Evolutionary conservation across 2,113 vertebrate species (phyloP).

Genomic region (Crocuta crocuta): DNA sequence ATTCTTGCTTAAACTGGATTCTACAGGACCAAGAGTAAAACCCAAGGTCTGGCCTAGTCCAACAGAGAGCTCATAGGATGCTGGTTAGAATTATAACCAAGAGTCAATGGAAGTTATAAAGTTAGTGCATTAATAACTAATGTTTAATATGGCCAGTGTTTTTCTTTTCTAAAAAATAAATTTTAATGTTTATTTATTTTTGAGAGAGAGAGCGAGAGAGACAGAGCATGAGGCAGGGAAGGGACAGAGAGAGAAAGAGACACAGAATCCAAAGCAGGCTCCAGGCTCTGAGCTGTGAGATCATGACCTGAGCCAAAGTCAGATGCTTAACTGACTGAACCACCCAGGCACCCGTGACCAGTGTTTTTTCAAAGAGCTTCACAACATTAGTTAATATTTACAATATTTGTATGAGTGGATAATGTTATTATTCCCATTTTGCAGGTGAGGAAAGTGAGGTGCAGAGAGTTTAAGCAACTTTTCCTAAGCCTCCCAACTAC

Average conservation of each 20-base stretch:
- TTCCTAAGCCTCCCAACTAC: background rate
- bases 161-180: background rate
- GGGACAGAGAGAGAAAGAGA: too few relatives aligned
- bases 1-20: conserved; percentile 13
- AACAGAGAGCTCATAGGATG: background rate
- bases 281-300: too few relatives aligned
- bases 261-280: too few relatives aligned
- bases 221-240: too few relatives aligned
- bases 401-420: background rate
- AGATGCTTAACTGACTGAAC: too few relatives aligned
- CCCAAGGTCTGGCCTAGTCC: background rate
- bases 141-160: background rate
- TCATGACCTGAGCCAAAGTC: too few relatives aligned
- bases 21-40: background rate
- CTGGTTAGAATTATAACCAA: background rate
- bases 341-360: too few relatives aligned
- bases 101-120: background rate
- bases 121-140: background rate
- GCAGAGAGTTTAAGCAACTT: background rate
- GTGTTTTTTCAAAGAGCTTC: background rate
- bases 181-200: too few relatives aligned
- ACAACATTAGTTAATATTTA: background rate
- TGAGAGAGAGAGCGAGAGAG: too few relatives aligned
- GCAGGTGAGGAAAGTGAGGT: background rate
- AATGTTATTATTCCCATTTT: background rate